Evolutionary conservation across 2,113 vertebrate genomes (phyloP).

Genomic region (Meriones unguiculatus): DNA sequence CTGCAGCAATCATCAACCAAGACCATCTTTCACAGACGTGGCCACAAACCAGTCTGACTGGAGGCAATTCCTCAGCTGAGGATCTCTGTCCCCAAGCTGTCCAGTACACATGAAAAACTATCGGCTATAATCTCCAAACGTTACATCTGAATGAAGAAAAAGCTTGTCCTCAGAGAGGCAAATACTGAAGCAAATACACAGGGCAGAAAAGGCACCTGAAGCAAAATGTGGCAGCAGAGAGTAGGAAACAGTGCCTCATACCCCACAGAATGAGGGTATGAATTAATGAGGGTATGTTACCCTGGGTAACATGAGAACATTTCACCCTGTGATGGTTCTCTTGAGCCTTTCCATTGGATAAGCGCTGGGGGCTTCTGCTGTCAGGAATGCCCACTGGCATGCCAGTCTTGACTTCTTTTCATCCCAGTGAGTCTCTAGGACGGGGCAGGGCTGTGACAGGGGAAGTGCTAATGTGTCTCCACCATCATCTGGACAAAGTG

Average conservation of each 20-base stretch:
- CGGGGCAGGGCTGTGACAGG: fast-evolving
- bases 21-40: background rate
- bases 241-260: background rate
- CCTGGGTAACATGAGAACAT: background rate
- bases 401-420: background rate
- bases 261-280: background rate
- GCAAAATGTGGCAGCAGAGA: background rate
- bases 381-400: background rate
- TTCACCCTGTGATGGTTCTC: background rate
- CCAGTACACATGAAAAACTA: background rate
- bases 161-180: background rate
- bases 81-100: background rate
- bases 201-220: fast-evolving
- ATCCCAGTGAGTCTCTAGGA: background rate
- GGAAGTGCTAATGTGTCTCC: fast-evolving
- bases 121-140: background rate
- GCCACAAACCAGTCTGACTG: background rate
- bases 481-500: no score
- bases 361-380: background rate
- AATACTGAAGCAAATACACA: background rate
- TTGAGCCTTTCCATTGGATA: background rate
- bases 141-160: background rate
- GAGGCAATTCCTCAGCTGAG: background rate
- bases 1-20: background rate
- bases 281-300: background rate